Conservation (phyloP, 2,797 vertebrate genomes). For the Thaleichthys pacificus region DNA sequence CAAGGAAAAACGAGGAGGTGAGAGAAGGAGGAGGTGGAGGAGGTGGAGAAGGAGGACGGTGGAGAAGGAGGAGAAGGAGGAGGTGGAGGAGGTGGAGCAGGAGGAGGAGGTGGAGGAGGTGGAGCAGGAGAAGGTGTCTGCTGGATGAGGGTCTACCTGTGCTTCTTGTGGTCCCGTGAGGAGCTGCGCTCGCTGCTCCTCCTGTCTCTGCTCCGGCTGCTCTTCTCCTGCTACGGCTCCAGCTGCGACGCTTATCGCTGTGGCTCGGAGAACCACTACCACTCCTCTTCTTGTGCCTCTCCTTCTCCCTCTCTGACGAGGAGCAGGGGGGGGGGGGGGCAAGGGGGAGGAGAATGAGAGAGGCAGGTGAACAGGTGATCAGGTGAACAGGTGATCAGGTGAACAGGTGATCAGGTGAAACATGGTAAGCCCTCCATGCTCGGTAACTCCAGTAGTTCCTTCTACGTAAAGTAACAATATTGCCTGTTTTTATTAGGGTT, state of each 20-base stretch:
- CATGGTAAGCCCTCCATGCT: too few species aligned
- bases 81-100: too few species aligned
- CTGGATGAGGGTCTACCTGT: conserved; percentile 56
- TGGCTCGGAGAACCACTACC: conserved; percentile 61
- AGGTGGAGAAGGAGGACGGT: too few species aligned
- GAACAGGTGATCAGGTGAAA: too few species aligned
- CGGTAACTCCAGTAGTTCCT: too few species aligned
- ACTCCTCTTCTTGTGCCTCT: conserved; percentile 71
- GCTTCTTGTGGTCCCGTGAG: conserved; percentile 75
- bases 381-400: too few species aligned
- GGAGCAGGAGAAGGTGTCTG: not conserved
- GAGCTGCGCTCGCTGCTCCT: conserved; percentile 72
- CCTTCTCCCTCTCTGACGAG: conserved; percentile 68
- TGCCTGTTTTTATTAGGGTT: too few species aligned
- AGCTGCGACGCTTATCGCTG: conserved; percentile 68
- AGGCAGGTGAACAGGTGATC: too few species aligned
- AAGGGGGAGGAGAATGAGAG: not conserved
- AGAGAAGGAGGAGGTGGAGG: not conserved
- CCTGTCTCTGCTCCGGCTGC: conserved; percentile 54
- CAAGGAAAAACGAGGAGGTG: too few species aligned
- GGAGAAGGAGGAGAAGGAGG: too few species aligned
- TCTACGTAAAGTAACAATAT: too few species aligned
- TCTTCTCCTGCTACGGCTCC: conserved; percentile 70
- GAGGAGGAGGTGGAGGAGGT: not conserved
- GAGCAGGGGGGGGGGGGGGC: not conserved